These are phyloP conservation scores for Listronotus bonariensis DNA, from an alignment of 1,140 invertebrate species.

Conservation along the genomic window DNA sequence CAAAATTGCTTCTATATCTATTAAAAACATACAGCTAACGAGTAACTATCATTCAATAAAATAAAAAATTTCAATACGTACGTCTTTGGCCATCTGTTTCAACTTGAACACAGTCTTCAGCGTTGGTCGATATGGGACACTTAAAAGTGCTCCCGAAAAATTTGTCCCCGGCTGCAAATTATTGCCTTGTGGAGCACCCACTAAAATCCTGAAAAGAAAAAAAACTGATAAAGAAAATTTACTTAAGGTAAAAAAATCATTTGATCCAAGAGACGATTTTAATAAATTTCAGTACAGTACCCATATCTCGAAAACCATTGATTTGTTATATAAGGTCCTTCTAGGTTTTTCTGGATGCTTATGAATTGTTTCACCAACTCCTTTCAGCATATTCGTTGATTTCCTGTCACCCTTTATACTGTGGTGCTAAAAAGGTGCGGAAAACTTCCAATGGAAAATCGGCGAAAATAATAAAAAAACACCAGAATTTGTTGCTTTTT, in stretches of 20 bases:
- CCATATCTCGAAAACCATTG: too few species aligned
- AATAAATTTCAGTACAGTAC: background rate
- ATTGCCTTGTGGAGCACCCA: constrained; percentile 87
- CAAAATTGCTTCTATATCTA: background rate
- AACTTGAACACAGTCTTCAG: constrained; percentile 79
- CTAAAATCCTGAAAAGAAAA: constrained; percentile 76
- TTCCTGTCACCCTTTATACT: too few species aligned
- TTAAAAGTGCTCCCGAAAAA: constrained; percentile 83
- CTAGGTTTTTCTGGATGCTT: too few species aligned
- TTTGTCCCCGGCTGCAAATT: constrained; percentile 84
- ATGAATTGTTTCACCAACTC: too few species aligned
- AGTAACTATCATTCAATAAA: constrained; percentile 10
- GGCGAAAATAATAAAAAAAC: too few species aligned
- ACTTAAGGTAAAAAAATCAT: background rate
- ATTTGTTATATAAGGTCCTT: too few species aligned
- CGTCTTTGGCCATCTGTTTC: constrained; percentile 83
- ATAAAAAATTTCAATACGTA: constrained; percentile 57
- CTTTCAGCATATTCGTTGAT: too few species aligned
- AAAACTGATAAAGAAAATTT: background rate
- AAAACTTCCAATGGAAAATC: too few species aligned
- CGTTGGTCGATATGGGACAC: constrained; percentile 73
- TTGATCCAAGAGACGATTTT: background rate
- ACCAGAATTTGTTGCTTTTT: too few species aligned
- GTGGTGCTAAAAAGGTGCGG: too few species aligned
- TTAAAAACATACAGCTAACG: background rate